phyloP scores from a whole-genome alignment of 2,113 vertebrate species.

The Campylorhamphus procurvoides region DNA sequence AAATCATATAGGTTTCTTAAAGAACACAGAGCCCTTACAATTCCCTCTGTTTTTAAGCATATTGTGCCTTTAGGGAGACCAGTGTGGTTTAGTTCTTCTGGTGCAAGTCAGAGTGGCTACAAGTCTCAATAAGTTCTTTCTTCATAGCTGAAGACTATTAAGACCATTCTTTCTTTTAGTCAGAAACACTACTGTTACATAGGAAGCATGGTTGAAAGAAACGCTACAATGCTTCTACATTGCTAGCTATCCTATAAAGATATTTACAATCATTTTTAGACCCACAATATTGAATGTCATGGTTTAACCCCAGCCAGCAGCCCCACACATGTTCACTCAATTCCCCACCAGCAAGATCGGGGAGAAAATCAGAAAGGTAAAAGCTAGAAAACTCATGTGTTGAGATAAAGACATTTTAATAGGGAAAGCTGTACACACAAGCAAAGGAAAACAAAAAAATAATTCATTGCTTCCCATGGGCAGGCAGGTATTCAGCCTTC shows the following conservation, averaged over 20 bases:
- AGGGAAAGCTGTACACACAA: not conserved
- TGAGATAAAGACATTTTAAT: not conserved
- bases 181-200: not conserved
- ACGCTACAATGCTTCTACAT: not conserved
- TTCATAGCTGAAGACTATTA: not conserved
- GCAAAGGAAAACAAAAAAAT: not conserved
- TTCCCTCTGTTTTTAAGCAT: not conserved
- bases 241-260: not conserved
- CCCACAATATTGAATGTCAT: not conserved
- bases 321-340: not conserved
- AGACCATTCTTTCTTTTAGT: not conserved
- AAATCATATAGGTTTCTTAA: not conserved
- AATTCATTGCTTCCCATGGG: not conserved
- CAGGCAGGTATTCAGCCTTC: not conserved
- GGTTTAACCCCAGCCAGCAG: not conserved
- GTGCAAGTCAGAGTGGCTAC: not conserved
- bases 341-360: not conserved
- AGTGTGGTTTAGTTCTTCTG: not conserved
- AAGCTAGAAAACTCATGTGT: not conserved
- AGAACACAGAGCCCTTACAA: not conserved
- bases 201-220: not conserved
- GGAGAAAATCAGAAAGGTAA: not conserved
- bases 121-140: not conserved
- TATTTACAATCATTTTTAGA: not conserved
- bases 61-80: not conserved